These are phyloP conservation scores for Meloe dianella DNA, from an alignment of 2,888 invertebrate species.

Conservation along the genomic window DNA sequence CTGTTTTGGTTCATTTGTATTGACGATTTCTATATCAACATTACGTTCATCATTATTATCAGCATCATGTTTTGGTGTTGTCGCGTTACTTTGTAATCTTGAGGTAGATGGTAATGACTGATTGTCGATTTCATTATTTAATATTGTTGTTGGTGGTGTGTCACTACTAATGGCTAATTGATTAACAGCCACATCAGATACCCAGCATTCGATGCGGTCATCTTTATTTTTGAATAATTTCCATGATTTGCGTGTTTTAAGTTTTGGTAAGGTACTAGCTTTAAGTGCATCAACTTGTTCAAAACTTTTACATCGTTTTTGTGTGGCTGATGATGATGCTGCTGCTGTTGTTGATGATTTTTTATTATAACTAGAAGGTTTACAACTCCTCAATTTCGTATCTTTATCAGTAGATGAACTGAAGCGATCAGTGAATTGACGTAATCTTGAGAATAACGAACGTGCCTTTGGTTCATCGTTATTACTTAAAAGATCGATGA, in stretches of 20 bases:
- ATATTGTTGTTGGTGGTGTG: not conserved
- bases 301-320: constrained; percentile 50
- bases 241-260: constrained; percentile 54
- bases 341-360: not conserved
- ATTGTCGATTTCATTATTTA: constrained; percentile 45
- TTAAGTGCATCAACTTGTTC: constrained; percentile 49
- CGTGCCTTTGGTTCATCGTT: constrained; percentile 54
- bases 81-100: constrained; percentile 51
- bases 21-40: constrained; percentile 17
- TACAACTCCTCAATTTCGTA: constrained; percentile 44
- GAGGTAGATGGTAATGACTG: constrained; percentile 56
- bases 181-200: constrained; percentile 52
- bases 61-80: constrained; percentile 44
- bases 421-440: constrained; percentile 64
- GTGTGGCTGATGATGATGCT: constrained; percentile 35
- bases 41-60: not conserved
- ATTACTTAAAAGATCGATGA: constrained; percentile 25
- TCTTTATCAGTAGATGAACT: constrained; percentile 62
- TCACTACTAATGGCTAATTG: constrained; percentile 36
- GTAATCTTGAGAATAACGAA: constrained; percentile 62
- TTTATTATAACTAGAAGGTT: constrained; percentile 25
- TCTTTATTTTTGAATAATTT: constrained; percentile 53
- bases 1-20: constrained; percentile 28
- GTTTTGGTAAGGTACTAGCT: constrained; percentile 55
- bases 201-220: constrained; percentile 49